Base-by-base conservation (phyloP, 2,888 invertebrate species). In the Torymus aiolomorphi region DNA sequence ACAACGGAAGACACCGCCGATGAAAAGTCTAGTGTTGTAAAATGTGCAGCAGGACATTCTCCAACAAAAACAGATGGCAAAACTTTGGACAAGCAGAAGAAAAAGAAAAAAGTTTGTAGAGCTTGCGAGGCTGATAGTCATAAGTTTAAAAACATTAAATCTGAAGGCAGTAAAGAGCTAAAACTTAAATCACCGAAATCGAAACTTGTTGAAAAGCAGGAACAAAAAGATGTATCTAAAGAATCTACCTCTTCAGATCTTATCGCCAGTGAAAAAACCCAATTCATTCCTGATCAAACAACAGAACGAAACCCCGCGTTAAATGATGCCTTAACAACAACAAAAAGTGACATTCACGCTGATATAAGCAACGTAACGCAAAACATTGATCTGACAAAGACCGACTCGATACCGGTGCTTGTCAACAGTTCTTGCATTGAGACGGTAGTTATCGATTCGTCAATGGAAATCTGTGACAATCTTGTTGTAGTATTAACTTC, bases 141-240 rank as follows among this genome's bases (percentile, higher is more conserved):
- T 0, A 88, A 85, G 79, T 88, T 88, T 18, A 84, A 86, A 24
- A 86, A 87, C 51, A 87, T 88, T 42, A 86, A 87, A 63, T 89
- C 88, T 2, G 88, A 89, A 73, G 87, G 88, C 14, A 77, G 80
- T 1, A 89, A 87, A 62, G 89, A 89, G 72, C 66, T 88, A 59
- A 88, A 87, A 69, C 71, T 89, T 0, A 88, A 86, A 3, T 86
- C 86, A 70, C 80, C 78, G 5, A 80, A 56, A n/a, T 54, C 42
- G 2, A 78, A 78, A 12, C 61, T 16, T 10, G 13, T 13, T 49
- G 62, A 42, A 54, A 76, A 57, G 80, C 82, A 71, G 77, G 75
- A 18, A 2, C 61, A 13, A 70, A 80, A 76, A 70, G 74, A 57
- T 77, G 59, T 14, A 49, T 42, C 16, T 56, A 20, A 54, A 67